Conservation (phyloP, 2,888 invertebrate genomes). For the Nymphalis urticae region DNA sequence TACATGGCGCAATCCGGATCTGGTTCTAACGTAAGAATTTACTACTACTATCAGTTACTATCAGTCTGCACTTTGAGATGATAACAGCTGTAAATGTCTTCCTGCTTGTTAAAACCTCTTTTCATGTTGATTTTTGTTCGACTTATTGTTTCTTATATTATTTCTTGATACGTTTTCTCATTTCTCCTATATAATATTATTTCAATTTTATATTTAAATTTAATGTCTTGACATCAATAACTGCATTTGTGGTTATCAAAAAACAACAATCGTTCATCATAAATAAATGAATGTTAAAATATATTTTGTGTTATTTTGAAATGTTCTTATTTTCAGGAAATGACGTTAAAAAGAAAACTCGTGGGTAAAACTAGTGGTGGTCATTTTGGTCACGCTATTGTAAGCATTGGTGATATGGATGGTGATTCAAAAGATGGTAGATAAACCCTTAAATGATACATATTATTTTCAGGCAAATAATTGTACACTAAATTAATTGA, state of each 20-base stretch:
- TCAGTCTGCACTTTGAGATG: neutral
- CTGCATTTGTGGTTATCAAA: too few relatives aligned
- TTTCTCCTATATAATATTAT: too few relatives aligned
- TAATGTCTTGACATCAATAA: too few relatives aligned
- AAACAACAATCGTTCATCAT: too few relatives aligned
- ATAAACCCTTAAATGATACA: constrained; percentile 9
- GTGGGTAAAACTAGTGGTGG: constrained; percentile 40
- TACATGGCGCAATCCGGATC: constrained; percentile 48
- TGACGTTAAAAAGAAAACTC: constrained; percentile 34
- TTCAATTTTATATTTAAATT: too few relatives aligned
- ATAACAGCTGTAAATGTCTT: neutral
- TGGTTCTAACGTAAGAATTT: constrained; percentile 34
- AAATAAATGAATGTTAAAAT: too few relatives aligned
- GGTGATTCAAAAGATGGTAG: constrained; percentile 50
- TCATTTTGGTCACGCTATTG: constrained; percentile 49
- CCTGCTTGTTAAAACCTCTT: too few relatives aligned
- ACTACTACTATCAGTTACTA: neutral
- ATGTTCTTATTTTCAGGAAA: constrained; percentile 30
- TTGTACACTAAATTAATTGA: neutral
- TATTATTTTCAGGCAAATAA: too few relatives aligned
- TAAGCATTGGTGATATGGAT: constrained; percentile 49
- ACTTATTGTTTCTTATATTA: too few relatives aligned
- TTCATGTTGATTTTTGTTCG: too few relatives aligned
- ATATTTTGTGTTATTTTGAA: neutral
- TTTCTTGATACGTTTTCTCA: too few relatives aligned